Percentiles rank a stretch among this genome's conserved stretches.
Conservation (phyloP, 1,140 invertebrate genomes). For the Luehdorfia chinensis region DNA sequence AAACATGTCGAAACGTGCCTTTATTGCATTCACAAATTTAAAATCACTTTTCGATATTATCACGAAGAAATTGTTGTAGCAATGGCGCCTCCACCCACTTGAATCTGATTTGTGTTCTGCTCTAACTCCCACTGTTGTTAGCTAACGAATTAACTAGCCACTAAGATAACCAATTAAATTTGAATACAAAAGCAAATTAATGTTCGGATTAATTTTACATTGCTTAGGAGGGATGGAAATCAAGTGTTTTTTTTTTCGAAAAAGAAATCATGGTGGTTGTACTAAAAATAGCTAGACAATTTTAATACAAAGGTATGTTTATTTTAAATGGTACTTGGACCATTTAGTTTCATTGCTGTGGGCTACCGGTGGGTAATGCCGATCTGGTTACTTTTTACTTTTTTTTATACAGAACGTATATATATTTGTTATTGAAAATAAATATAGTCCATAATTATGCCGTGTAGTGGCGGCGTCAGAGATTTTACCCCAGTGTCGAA, state of each 20-base stretch:
- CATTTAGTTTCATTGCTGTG: no score
- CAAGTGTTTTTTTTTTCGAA: no score
- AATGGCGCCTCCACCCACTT: constrained; percentile 6
- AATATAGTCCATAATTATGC: no score
- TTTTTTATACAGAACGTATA: no score
- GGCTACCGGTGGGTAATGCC: no score
- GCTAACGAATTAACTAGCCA: constrained; percentile 11
- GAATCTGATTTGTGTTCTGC: constrained; percentile 6
- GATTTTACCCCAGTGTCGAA: no score
- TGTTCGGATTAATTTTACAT: constrained; percentile 4
- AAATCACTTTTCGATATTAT: constrained; percentile 8
- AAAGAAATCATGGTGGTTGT: not conserved
- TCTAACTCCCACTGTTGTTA: constrained; percentile 3
- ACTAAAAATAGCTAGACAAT: no score
- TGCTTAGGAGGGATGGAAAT: not conserved
- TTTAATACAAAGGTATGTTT: no score
- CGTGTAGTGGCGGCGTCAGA: no score
- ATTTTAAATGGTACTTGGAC: no score
- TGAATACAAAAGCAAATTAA: constrained; percentile 7
- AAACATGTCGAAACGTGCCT: not conserved
- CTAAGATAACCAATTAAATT: constrained; percentile 8
- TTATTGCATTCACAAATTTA: constrained; percentile 4
- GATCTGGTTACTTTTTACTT: no score
- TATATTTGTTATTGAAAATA: no score
- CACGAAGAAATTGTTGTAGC: constrained; percentile 1